Conservation (phyloP, 2,113 vertebrate genomes). For the Mungos mungo region DNA sequence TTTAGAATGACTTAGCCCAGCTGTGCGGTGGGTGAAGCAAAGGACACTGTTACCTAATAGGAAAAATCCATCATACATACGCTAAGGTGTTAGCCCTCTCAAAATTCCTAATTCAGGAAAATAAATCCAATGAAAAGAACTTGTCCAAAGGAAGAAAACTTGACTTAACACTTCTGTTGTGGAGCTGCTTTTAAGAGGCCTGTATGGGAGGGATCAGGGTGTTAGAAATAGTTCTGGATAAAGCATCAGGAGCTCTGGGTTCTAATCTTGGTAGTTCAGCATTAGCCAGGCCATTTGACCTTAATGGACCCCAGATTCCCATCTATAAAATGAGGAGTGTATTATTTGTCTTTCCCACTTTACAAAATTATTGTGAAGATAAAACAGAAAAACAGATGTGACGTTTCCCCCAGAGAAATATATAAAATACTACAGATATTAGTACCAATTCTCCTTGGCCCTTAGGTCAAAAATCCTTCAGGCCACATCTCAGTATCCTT, state of each 20-base stretch:
- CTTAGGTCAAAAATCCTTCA: slow-evolving; percentile 22
- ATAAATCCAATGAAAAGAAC: slow-evolving; percentile 45
- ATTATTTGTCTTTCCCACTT: slow-evolving; percentile 65
- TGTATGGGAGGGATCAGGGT: no score
- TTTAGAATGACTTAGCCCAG: slow-evolving; percentile 75
- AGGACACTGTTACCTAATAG: slow-evolving; percentile 75
- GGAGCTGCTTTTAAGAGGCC: not conserved
- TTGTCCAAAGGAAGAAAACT: slow-evolving; percentile 25
- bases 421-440: slow-evolving; percentile 66
- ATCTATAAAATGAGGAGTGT: slow-evolving; percentile 42
- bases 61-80: slow-evolving; percentile 75
- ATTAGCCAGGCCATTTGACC: slow-evolving; percentile 9
- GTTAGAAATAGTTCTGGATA: not conserved
- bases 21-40: slow-evolving; percentile 72
- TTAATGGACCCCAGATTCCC: slow-evolving; percentile 7
- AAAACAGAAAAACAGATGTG: slow-evolving; percentile 73
- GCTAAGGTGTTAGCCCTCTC: slow-evolving; percentile 68
- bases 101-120: slow-evolving; percentile 41
- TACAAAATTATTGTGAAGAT: slow-evolving; percentile 41
- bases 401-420: slow-evolving; percentile 49
- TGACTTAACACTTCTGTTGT: not conserved
- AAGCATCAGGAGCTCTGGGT: not conserved
- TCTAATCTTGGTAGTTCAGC: slow-evolving; percentile 18
- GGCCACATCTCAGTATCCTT: not conserved
- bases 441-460: slow-evolving; percentile 29